Conservation (phyloP, 2,113 vertebrate genomes). For the Odontesthes bonariensis region DNA sequence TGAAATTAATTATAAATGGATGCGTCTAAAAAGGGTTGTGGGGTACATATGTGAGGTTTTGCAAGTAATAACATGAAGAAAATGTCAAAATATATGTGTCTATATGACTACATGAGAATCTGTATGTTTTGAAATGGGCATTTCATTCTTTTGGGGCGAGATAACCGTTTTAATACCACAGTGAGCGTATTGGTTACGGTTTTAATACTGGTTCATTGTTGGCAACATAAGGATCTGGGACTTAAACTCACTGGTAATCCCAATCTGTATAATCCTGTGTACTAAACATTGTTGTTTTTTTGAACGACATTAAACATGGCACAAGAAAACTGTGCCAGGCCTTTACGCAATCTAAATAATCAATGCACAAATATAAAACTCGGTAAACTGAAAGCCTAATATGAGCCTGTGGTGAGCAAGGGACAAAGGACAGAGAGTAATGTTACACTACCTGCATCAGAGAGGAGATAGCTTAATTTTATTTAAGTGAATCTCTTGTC, state of each 20-base stretch:
- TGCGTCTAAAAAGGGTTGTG: neutral
- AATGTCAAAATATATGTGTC: neutral
- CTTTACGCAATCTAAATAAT: no score
- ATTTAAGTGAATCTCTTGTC: neutral
- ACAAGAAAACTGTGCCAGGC: neutral
- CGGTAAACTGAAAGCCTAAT: no score
- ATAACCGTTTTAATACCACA: no score
- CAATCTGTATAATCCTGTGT: conserved; percentile 10
- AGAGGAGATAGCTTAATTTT: neutral
- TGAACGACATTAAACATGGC: conserved; percentile 18
- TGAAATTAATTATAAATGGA: neutral
- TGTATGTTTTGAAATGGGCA: no score
- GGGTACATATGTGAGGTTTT: neutral
- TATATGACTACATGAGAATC: no score
- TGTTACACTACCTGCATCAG: no score
- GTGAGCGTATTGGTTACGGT: no score
- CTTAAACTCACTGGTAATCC: neutral
- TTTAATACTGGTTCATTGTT: neutral
- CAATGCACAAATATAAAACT: no score
- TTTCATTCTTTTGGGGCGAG: neutral
- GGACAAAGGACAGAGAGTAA: no score
- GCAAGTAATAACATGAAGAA: neutral
- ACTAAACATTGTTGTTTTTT: conserved; percentile 21
- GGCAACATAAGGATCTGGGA: neutral
- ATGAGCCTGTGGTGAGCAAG: no score